Conservation (phyloP, 2,888 invertebrate genomes). For the Drosophila sordidula region DNA sequence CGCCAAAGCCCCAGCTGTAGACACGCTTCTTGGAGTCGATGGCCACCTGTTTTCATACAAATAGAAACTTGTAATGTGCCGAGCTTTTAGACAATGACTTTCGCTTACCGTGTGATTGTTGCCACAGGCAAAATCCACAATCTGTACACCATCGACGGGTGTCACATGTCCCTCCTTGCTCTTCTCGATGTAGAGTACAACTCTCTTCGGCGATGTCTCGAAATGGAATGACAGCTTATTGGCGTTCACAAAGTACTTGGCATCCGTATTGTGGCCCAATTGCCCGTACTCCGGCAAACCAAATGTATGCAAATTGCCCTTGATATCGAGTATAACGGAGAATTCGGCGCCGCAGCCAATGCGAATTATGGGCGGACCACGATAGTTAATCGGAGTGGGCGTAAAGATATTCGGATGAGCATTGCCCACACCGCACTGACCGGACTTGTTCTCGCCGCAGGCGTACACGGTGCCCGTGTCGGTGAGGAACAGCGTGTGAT, state of each 20-base stretch:
- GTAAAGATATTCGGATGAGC: constrained; percentile 86
- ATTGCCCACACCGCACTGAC: constrained; percentile 95
- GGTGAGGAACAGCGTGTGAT: constrained; percentile 93
- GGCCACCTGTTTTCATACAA: constrained; percentile 87
- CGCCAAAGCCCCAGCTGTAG: constrained; percentile 98
- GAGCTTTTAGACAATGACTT: too few relatives aligned
- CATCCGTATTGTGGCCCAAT: constrained; percentile 97
- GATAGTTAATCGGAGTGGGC: constrained; percentile 89
- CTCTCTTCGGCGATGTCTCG: constrained; percentile 93
- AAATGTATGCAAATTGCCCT: constrained; percentile 95
- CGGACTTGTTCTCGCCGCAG: constrained; percentile 96
- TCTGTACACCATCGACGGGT: constrained; percentile 93
- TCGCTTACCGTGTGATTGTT: constrained; percentile 93
- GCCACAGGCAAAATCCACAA: constrained; percentile 96
- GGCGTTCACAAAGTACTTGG: constrained; percentile 96
- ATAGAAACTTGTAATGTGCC: background rate
- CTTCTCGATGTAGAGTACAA: constrained; percentile 95
- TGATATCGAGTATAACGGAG: constrained; percentile 95
- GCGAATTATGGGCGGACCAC: constrained; percentile 94
- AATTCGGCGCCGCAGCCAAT: constrained; percentile 97
- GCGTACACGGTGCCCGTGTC: constrained; percentile 94
- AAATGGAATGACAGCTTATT: constrained; percentile 95
- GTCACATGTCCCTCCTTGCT: constrained; percentile 93
- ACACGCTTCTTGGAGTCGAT: constrained; percentile 95
- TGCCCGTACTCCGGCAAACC: constrained; percentile 97